A percentile compares a stretch with the other conserved stretches of the same genome.
Evolutionary conservation across 2,113 vertebrate genomes (phyloP).

Genomic region (Gallinago undulata): DNA sequence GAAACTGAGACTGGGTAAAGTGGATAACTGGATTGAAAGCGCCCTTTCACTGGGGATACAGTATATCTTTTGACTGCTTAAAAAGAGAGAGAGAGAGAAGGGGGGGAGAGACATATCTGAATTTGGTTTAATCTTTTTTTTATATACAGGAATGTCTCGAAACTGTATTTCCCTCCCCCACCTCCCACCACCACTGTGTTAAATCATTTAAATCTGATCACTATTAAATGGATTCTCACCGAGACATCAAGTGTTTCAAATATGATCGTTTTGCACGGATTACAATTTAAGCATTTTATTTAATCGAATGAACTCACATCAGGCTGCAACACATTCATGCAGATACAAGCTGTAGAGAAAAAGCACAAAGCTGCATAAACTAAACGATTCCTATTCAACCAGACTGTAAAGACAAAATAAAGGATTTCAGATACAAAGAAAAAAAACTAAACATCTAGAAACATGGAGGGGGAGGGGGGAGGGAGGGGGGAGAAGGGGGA

Average conservation of each 20-base stretch:
- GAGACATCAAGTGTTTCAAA: conserved; percentile 71
- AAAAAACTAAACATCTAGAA: conserved; percentile 1
- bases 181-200: conserved; percentile 50
- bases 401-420: conserved; percentile 66
- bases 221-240: conserved; percentile 70
- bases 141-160: conserved; percentile 61
- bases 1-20: conserved; percentile 66
- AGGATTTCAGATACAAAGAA: conserved; percentile 28
- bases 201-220: conserved; percentile 71
- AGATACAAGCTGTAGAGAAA: conserved; percentile 63
- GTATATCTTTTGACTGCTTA: conserved; percentile 55
- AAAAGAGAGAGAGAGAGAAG: neutral
- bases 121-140: conserved; percentile 73
- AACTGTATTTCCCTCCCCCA: conserved; percentile 59
- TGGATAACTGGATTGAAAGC: conserved; percentile 69
- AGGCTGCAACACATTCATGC: conserved; percentile 58
- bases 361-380: conserved; percentile 44
- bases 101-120: conserved; percentile 66
- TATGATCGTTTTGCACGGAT: conserved; percentile 71
- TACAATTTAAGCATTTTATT: conserved; percentile 72
- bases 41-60: conserved; percentile 64
- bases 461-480: neutral
- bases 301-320: conserved; percentile 65
- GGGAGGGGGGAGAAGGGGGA: no score
- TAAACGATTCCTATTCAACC: conserved; percentile 55